Percentiles rank a stretch among this genome's conserved stretches.
Conservation (phyloP, 1,140 invertebrate genomes). For the Drosophila nigromelanica region DNA sequence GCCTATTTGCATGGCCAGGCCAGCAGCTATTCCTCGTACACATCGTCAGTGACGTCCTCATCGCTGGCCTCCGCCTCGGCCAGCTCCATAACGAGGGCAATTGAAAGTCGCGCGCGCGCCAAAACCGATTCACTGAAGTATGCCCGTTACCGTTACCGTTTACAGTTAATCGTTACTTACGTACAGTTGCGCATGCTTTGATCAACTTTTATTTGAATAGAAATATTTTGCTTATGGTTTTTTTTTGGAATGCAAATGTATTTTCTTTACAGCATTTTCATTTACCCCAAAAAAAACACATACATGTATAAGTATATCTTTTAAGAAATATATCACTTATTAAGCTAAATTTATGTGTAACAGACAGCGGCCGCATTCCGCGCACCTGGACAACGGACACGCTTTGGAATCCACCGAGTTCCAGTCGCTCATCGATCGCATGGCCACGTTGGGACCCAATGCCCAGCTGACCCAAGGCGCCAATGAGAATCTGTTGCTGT, state of each 20-base stretch:
- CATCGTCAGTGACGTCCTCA: slow-evolving; percentile 71
- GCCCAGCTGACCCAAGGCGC: slow-evolving; percentile 87
- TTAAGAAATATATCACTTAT: neutral
- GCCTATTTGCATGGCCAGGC: slow-evolving; percentile 69
- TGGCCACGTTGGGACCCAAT: slow-evolving; percentile 86
- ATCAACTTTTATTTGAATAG: neutral
- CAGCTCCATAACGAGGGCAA: slow-evolving; percentile 65
- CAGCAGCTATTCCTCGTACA: slow-evolving; percentile 66
- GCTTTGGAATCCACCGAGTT: slow-evolving; percentile 66
- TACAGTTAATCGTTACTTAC: slow-evolving; percentile 20
- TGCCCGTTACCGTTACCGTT: slow-evolving; percentile 55
- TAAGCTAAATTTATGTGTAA: neutral
- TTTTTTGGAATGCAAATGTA: slow-evolving; percentile 1
- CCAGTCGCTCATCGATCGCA: slow-evolving; percentile 85
- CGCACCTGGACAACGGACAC: slow-evolving; percentile 79
- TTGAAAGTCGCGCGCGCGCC: slow-evolving; percentile 70
- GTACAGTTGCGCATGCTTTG: slow-evolving; percentile 22
- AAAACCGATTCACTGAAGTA: slow-evolving; percentile 83
- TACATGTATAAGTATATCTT: neutral
- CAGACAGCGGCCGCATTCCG: slow-evolving; percentile 58
- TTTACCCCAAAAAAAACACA: neutral
- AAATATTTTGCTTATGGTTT: slow-evolving; percentile 2
- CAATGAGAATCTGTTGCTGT: slow-evolving; percentile 88
- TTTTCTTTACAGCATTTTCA: neutral
- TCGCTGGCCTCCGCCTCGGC: slow-evolving; percentile 27